Evolutionary conservation across 2,113 vertebrate species (phyloP), one percentile per base, ranked within the genome.

Genomic region (Anoura caudifer): DNA sequence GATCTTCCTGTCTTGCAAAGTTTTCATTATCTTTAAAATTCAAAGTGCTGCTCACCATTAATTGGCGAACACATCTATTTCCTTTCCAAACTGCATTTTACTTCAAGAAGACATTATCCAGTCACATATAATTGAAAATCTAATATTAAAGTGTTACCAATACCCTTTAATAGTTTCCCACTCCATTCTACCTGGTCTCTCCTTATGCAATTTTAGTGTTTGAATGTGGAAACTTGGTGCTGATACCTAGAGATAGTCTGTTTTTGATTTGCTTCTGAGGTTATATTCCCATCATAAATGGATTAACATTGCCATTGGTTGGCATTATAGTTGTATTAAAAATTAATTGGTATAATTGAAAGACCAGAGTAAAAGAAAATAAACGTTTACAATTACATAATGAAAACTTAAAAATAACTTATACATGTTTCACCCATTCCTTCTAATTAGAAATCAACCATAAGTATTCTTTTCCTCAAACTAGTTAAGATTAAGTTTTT

Each of bases 391-490:
- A 94, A 91, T 97, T 96, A 70, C 72, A 69, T 95, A 61, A 85
- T 70, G 61, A 92, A 94, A 97, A 88, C 2, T 70, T 75, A 41
- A 85, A 96, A 41, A 92, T 41, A 61, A 92, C 43, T 93, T 97
- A 90, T 81, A 92, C n/a, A 80, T 91, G 9, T 84, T 43, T 97
- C 87, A 87, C 85, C 24, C 65, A 50, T 54, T 93, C 47, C 73
- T 97, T 96, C 47, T 97, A 96, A 81, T 80, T 89, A 81, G 83
- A 98, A 95, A 96, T 31, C 93, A 45, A 87, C 82, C 93, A 92
- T 95, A 97, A 98, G 45, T 91, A 83, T 97, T 93, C 31, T 94
- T 89, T 97, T 94, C 69, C 76, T 97, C 47, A 54, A 19, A 52
- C 33, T 94, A 91, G 38, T 95, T 94, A 96, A 94, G 15, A 52